phyloP scores from a whole-genome alignment of 2,113 vertebrate species.

The Calyptomena viridis region DNA sequence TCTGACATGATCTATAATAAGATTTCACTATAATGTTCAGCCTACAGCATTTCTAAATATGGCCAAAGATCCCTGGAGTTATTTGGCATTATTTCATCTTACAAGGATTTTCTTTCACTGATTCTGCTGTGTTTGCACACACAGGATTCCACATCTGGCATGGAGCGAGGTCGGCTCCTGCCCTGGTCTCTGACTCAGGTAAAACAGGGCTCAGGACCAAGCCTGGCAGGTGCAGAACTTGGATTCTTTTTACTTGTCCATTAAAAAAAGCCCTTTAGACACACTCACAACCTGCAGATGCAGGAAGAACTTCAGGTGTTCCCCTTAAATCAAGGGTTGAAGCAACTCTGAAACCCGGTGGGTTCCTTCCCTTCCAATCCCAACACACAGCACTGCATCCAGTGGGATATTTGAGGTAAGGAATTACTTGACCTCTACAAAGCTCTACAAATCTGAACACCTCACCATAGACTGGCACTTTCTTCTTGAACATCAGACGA shows the following conservation, averaged over 20 bases:
- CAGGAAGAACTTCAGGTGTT: fast-evolving
- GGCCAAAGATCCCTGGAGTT: constrained; percentile 57
- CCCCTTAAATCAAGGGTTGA: neutral
- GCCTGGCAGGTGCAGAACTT: neutral
- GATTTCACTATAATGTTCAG: constrained; percentile 59
- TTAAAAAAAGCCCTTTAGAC: neutral
- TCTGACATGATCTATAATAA: constrained; percentile 59
- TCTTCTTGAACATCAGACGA: neutral
- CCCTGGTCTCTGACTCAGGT: neutral
- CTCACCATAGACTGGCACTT: neutral
- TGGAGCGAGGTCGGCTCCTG: neutral
- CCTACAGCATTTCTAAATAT: constrained; percentile 67
- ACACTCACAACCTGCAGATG: neutral
- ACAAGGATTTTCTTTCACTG: constrained; percentile 55
- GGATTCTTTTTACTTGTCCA: neutral
- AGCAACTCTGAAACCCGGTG: neutral
- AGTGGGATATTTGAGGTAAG: fast-evolving
- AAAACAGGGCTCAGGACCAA: neutral
- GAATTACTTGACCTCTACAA: neutral
- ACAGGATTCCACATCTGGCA: neutral
- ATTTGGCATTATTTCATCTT: constrained; percentile 62
- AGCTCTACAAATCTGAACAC: neutral
- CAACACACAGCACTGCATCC: neutral
- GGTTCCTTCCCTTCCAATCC: neutral
- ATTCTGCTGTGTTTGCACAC: constrained; percentile 50